Percentiles rank a stretch among this genome's conserved stretches.
These are phyloP conservation scores for Anoura caudifer DNA, from an alignment of 2,113 vertebrate species.

Conservation along the genomic window DNA sequence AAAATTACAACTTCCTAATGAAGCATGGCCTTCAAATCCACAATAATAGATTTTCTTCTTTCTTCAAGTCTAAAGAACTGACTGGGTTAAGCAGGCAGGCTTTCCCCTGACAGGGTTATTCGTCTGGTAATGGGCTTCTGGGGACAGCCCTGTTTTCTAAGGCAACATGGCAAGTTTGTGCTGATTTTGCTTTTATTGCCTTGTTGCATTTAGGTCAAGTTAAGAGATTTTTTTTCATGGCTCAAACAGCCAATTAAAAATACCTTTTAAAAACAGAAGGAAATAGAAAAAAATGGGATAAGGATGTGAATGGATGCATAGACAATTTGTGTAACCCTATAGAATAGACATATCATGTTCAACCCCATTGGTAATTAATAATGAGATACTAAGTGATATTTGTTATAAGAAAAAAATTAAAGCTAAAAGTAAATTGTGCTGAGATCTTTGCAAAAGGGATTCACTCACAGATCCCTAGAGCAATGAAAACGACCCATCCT, in stretches of 20 bases:
- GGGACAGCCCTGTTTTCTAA: neutral
- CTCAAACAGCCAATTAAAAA: constrained; percentile 9
- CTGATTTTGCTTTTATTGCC: neutral
- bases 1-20: constrained; percentile 5
- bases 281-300: neutral
- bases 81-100: neutral
- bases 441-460: neutral
- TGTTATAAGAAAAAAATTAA: neutral
- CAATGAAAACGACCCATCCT: neutral
- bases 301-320: neutral
- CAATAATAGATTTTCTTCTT: neutral
- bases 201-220: constrained; percentile 41
- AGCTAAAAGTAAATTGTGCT: neutral
- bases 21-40: neutral
- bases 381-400: neutral
- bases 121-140: neutral
- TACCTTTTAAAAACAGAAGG: neutral
- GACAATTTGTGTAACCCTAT: neutral
- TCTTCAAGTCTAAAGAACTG: neutral
- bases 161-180: neutral
- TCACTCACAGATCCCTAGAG: neutral
- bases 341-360: neutral
- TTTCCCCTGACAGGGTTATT: neutral
- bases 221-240: constrained; percentile 10
- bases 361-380: neutral